Base-by-base conservation (phyloP, 2,888 invertebrate genomes). In the Rosalia funebris region DNA sequence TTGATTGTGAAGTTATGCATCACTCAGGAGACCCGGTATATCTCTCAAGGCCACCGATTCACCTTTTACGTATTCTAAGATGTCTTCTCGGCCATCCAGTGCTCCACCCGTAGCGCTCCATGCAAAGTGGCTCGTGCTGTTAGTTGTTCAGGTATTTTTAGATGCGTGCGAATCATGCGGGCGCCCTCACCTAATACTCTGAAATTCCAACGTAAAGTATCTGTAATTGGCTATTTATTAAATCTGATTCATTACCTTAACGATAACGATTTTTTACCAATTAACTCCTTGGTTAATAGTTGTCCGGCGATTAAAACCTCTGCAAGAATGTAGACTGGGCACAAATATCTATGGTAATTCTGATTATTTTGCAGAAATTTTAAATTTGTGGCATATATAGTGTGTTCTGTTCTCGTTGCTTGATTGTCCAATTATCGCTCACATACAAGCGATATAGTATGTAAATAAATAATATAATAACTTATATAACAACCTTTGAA, bases 121-220 rank as follows among this genome's bases (percentile, higher is more conserved):
- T 9, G 42, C 60, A 60, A 62, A 60, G 58, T 55, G 62, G 60
- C 65, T 65, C 65, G 65, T 65, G 65, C 62, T 60, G 57, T 44
- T 48, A 54, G 48, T 44, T 50, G 54, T 47, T 46, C 44, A 54
- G 63, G 64, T 71, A 71, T 71, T 69, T 68, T 71, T 69, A 71
- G 64, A 69, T 57, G 54, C 50, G 55, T 42, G 53, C 55, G 42
- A 59, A 57, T 41, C 57, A 73, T 73, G 73, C 73, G 71, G 73
- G 73, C 63, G 67, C 73, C 73, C 71, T 68, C 65, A 71, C 68
- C 61, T 65, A 66, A 63, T 66, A 66, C 54, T 57, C 62, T 65
- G 50, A 59, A 65, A 65, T 65, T 65, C 65, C 65, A 56, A 56
- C 44, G 58, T 58, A 60, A 62, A 60, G 60, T 62, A 62, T 57